Base-by-base conservation (phyloP, 2,888 invertebrate species). In the Lochmaea crataegi region DNA sequence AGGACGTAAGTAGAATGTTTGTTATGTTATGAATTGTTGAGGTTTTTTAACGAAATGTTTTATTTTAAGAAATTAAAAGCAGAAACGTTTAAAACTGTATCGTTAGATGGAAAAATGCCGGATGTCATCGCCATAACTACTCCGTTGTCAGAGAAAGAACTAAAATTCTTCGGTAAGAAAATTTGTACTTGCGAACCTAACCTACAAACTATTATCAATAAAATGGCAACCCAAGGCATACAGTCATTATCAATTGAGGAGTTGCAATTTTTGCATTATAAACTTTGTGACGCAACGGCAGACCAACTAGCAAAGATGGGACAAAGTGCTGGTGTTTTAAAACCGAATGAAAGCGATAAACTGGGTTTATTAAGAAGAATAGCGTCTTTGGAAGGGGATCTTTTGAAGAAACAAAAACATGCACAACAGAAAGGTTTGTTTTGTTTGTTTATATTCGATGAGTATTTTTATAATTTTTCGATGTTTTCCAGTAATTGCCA, bases 201-300 rank as follows among this genome's bases (percentile, higher is more conserved):
- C 45, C 48, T 83, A 7, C 78, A 80, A 48, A 75, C 71, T 7
- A 67, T 83, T 38, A 63, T 82, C 12, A 73, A 80, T 12, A 82
- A 81, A 76, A 78, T 83, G 57, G 77, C 83, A 14, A 78, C 77
- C 41, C 72, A 81, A 53, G 85, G 85, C 76, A 73, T 85, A 38
- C 79, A 90, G 89, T 81, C 83, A 9, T 83, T 90, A 64, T 87
- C 88, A 65, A 86, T 87, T 18, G 88, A 89, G 81, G 90, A 90
- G 78, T 79, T 90, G n/a, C 88, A 89, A 22, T 88, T 88, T 76
- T 70, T 90, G 18, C 90, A 90, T 78, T 82, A 88, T 0, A 89
- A 89, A 85, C 88, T 90, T 48, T 89, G 89, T 79, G 88, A 88
- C 7, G 88, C 87, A 1, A 83, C 82, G 3, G 89, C 89, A 85